Base-by-base conservation (phyloP, 2,888 invertebrate species). In the Lordiphosa andalusiaca region DNA sequence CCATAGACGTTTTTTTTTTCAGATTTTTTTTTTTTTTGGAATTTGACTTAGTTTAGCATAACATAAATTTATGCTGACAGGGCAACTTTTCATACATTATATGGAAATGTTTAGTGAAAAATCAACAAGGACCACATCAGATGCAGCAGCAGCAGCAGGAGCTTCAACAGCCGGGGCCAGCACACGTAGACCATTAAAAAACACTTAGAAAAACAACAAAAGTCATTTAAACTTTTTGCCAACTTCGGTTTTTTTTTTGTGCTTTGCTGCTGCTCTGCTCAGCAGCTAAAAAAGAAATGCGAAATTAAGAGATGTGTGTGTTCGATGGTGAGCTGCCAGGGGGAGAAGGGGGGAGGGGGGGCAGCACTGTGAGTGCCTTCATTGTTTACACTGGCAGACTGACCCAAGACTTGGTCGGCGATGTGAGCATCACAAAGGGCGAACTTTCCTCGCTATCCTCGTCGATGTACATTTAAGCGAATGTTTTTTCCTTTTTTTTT, bases 381-480 rank as follows among this genome's bases (percentile, higher is more conserved):
- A 77, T 84, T 84, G 83, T 78, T 84, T 84, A 82, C 71, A 84
- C 82, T 84, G 71, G 85, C 71, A 35, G 64, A 83, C 87, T 86
- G 76, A 92, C 91, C 71, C 91, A 90, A 90, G 93, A 92, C 89
- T 91, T 91, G 69, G 92, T 92, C 44, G 93, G 93, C 81, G 93
- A 90, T 53, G 93, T 92, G 86, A 94, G 91, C 85, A 94, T 92
- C 78, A 93, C 91, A 89, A 93, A 94, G 37, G 92, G 91, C 44
- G 92, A 91, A 85, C 93, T 93, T 74, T 93, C 93, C 89, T 93
- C 93, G 88, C 92, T 92, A 87, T 87, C 87, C 73, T 92, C 91
- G 86, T 92, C 92, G 87, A 72, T 78, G 84, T 91, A 89, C 92
- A 92, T 92, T 84, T 85, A 83, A 78, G 71, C 68, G 68, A 85